Percentiles rank a stretch among this genome's conserved stretches.
Evolutionary conservation across 2,113 vertebrate species (phyloP).

Genomic region (Merops nubicus): DNA sequence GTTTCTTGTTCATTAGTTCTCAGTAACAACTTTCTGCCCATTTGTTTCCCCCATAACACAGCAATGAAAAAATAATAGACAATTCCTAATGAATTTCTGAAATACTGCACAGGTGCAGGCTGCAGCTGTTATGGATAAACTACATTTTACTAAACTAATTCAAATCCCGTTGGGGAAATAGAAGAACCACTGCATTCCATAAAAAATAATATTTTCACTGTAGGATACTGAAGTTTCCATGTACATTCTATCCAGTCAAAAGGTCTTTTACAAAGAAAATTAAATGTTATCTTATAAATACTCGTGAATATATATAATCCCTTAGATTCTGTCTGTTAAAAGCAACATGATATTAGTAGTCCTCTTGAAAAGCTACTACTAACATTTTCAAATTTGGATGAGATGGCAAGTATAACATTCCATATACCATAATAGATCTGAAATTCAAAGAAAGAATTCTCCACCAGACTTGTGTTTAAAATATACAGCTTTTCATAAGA

Average conservation of each 20-base stretch:
- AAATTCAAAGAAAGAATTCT: not conserved
- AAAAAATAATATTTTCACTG: conserved; percentile 65
- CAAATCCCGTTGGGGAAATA: conserved; percentile 65
- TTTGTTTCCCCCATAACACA: conserved; percentile 34
- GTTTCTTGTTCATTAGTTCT: conserved; percentile 42
- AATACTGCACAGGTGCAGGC: conserved; percentile 75
- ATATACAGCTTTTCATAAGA: not conserved
- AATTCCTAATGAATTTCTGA: conserved; percentile 61
- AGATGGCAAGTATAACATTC: not conserved
- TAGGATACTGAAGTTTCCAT: conserved; percentile 44
- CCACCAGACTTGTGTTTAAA: not conserved
- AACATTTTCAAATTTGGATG: not conserved
- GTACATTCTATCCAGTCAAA: conserved; percentile 20
- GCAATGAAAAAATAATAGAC: conserved; percentile 65
- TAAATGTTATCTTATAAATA: not conserved
- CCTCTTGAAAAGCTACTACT: not conserved
- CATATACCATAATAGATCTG: not conserved
- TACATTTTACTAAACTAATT: conserved; percentile 74
- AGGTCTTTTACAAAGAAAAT: conserved; percentile 15
- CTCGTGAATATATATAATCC: not conserved
- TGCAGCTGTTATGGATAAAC: conserved; percentile 78
- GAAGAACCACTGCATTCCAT: conserved; percentile 55
- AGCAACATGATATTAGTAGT: not conserved
- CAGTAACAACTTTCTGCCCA: conserved; percentile 41
- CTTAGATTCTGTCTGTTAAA: not conserved